Base-by-base conservation (phyloP, 2,113 vertebrate genomes). In the Lepus americanus region DNA sequence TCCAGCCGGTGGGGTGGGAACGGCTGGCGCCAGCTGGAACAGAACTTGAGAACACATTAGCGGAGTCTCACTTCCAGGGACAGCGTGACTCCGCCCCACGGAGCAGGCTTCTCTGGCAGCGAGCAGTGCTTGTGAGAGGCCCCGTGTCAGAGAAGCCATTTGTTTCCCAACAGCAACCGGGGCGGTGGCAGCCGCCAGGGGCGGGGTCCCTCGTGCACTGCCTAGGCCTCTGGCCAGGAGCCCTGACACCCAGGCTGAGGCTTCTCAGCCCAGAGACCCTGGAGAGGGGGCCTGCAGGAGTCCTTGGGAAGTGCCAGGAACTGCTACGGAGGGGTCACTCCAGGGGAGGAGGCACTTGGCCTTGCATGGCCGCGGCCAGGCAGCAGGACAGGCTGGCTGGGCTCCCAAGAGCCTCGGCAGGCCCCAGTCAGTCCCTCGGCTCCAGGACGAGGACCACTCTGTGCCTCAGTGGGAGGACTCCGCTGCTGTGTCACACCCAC, bases 31-130 rank as follows among this genome's bases (percentile, higher is more conserved):
- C 95, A 97, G 96, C 91, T 97, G 96, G 96, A 97, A 92, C 53
- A 59, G 85, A 87, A 91, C 64, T 83, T 87, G 87, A 94, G 92
- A 94, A 86, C 95, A 92, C 92, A 96, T 97, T 95, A 95, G 89
- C 96, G 39, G 78, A 88, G 74, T 92, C 95, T 95, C 96, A 86
- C 96, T 96, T 94, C 88, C 93, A 90, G 33, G 96, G 90, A 89
- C 90, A 86, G 55, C 0, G 14, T 3, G 49, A 83, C 61, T 92
- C 82, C 0, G 13, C 92, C 11, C 0, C 72, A 10, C 33, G 27
- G 51, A 97, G 80, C 90, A 74, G 85, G 51, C 92, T 92, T 80
- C 92, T 78, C 55, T 94, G 96, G 96, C 90, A 95, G 85, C 33
- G 25, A 90, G 78, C 12, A 9, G 49, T 1, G 61, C 94, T 95